phyloP scores from a whole-genome alignment of 2,113 vertebrate genomes.

The Eudorcas thomsonii region DNA sequence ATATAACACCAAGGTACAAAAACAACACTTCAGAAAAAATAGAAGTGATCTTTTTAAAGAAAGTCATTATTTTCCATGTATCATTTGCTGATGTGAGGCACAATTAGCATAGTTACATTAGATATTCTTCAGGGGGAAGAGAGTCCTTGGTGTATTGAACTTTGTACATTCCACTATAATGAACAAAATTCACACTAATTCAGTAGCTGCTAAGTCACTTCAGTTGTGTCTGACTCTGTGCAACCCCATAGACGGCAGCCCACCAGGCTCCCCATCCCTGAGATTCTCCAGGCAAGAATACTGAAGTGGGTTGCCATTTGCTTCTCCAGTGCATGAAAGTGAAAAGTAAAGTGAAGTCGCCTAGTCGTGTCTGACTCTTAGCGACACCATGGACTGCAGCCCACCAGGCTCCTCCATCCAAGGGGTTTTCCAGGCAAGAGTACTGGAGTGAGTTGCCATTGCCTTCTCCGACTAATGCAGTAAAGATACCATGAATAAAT shows the following conservation, averaged over 20 bases:
- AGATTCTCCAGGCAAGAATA: too few species aligned
- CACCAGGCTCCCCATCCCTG: too few species aligned
- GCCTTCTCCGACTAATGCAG: neutral
- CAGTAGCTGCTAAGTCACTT: neutral
- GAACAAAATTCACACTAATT: neutral
- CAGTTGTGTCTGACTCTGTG: too few species aligned
- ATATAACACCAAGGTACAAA: slow-evolving; percentile 59
- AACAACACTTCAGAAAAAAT: slow-evolving; percentile 30
- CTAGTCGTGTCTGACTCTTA: too few species aligned
- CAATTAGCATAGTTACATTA: neutral
- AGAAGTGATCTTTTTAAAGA: slow-evolving; percentile 10
- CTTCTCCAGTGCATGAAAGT: too few species aligned
- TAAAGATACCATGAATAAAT: neutral
- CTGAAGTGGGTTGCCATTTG: too few species aligned
- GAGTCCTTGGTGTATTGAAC: neutral
- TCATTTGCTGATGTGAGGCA: neutral
- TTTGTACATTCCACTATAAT: neutral
- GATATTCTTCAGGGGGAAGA: neutral
- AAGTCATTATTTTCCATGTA: slow-evolving; percentile 55
- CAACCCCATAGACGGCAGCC: too few species aligned
- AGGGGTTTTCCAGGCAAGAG: too few species aligned
- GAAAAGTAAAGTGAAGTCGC: too few species aligned
- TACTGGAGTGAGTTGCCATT: too few species aligned
- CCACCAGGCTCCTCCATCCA: too few species aligned
- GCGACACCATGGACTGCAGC: too few species aligned